Percentiles rank a stretch among this genome's conserved stretches.
phyloP scores from a whole-genome alignment of 2,113 vertebrate genomes.

The Cnemophilus loriae region DNA sequence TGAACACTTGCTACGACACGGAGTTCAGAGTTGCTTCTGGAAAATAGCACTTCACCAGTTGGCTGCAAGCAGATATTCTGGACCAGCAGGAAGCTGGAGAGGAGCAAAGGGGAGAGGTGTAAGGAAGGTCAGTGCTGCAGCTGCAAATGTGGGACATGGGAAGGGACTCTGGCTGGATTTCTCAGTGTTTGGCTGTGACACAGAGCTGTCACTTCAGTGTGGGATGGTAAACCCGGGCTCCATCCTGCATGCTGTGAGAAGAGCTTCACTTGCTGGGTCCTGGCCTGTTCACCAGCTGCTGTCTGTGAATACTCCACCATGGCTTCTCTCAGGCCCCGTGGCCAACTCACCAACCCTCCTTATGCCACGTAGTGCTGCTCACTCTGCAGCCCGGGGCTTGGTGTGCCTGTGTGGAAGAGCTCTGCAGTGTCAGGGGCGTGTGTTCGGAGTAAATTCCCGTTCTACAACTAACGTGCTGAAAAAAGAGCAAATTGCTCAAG shows the following conservation, averaged over 20 bases:
- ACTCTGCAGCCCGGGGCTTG: not conserved
- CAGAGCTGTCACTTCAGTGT: not conserved
- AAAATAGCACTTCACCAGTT: not conserved
- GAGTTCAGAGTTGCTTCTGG: not conserved
- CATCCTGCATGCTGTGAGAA: not conserved
- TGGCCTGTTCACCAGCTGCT: not conserved
- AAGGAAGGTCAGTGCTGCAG: not conserved
- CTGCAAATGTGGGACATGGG: not conserved
- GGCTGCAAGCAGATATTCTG: not conserved
- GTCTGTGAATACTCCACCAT: fast-evolving
- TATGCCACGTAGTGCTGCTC: not conserved
- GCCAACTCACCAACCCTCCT: too few species aligned
- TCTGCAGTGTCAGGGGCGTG: fast-evolving
- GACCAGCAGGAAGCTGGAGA: not conserved
- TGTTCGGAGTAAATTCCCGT: fast-evolving
- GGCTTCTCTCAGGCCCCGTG: not conserved
- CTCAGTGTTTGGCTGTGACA: not conserved
- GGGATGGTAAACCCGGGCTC: not conserved
- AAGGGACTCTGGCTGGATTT: not conserved
- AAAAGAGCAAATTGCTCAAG: not conserved
- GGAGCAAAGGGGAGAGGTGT: not conserved
- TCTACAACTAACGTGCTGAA: not conserved
- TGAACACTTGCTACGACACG: not conserved
- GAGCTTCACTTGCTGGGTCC: not conserved
- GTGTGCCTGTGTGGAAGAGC: not conserved